Base-by-base conservation (phyloP, 2,797 vertebrate species). In the Iguana delicatissima region DNA sequence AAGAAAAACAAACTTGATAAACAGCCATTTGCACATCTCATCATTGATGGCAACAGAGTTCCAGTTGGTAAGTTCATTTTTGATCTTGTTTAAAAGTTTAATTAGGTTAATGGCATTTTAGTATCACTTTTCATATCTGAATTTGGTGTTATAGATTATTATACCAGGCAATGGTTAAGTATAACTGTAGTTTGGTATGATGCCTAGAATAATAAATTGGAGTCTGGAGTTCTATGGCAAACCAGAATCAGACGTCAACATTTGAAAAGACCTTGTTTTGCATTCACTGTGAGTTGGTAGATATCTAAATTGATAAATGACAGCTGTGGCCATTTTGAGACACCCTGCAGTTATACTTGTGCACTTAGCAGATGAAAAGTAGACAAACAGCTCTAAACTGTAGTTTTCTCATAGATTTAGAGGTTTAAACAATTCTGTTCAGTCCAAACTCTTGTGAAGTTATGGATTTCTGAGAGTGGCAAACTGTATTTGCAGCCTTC, bases 21-120 rank as follows among this genome's bases (percentile, higher is more conserved):
- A 55, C 96, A 95, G 7, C 97, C 97, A 1, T 97, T 97, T 93
- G 98, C 98, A 64, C 98, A 98, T 92, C 98, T 98, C 82, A 98
- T 97, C 85, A 97, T 98, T 89, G 97, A 98, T 79, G 97, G 96
- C 93, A 96, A 95, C 55, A 96, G 97, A 91, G 97, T 97, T 93
- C 97, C 97, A 52, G 96, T 97, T 77, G 97, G 97, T 98, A 94
- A 97, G 97, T 94, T 95, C 1, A 14, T 0, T 84, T 93, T 94
- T 57, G 79, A 93, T 74, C 5, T 59, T 81, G 38, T 38, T 84
- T 22, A 38, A 12, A 50, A n/a, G 38, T 12, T 87, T 22, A 42
- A 59, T 22, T 59, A 55, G 20, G 80, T 35, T 57, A 35, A n/a
- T 73, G 69, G 13, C 29, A 69, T 55, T 35, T 74, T 81, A 62